Percentiles rank a stretch among this genome's conserved stretches.
phyloP scores from a whole-genome alignment of 2,888 invertebrate genomes.

The Scotopteryx bipunctaria region DNA sequence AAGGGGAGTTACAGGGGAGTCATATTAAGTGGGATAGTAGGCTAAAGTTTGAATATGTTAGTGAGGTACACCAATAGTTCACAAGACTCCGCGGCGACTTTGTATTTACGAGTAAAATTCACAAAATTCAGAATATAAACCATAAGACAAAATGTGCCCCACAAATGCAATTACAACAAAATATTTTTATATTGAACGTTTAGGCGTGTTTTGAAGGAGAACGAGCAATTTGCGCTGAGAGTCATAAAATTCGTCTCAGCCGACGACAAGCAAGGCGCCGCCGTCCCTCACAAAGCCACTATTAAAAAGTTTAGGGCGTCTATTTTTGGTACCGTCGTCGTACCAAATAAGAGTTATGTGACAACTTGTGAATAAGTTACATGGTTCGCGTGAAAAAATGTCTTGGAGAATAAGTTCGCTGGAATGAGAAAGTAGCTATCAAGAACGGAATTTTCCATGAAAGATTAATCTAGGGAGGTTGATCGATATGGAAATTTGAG shows the following conservation, averaged over 20 bases:
- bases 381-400: constrained; percentile 44
- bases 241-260: constrained; percentile 72
- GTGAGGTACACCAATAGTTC: no score
- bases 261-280: constrained; percentile 66
- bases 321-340: constrained; percentile 68
- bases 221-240: constrained; percentile 72
- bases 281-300: constrained; percentile 57
- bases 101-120: no score
- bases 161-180: constrained; percentile 16
- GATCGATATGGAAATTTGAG: no score
- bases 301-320: constrained; percentile 76
- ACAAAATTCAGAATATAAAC: no score
- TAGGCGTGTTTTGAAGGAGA: constrained; percentile 61
- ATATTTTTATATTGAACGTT: constrained; percentile 27
- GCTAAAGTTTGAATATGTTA: no score
- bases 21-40: no score
- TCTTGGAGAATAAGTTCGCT: constrained; percentile 22
- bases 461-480: not conserved
- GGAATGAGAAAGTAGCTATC: constrained; percentile 22
- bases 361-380: constrained; percentile 63
- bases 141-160: constrained; percentile 14
- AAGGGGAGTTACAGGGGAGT: not conserved
- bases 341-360: constrained; percentile 58
- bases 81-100: no score
- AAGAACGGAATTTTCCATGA: constrained; percentile 5